Evolutionary conservation across 2,797 vertebrate species (phyloP).

Genomic region (Alauda arvensis): DNA sequence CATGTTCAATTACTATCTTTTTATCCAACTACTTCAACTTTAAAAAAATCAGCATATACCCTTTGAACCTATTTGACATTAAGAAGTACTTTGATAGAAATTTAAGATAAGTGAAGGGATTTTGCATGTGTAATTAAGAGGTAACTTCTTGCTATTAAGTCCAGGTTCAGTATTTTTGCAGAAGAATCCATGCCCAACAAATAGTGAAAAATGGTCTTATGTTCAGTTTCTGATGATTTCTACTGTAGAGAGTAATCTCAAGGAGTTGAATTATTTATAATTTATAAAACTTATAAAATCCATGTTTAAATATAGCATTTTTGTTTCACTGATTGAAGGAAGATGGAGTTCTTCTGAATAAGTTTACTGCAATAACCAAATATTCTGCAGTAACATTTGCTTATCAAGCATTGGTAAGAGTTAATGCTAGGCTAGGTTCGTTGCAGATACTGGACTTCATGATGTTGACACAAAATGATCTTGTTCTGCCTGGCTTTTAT

Average conservation of each 20-base stretch:
- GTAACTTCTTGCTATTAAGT: background rate
- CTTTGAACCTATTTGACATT: background rate
- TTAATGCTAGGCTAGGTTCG: background rate
- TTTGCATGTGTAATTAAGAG: background rate
- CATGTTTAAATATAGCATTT: background rate
- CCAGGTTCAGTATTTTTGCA: background rate
- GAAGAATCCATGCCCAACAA: background rate
- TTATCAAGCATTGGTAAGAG: background rate
- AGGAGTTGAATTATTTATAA: background rate
- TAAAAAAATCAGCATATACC: background rate
- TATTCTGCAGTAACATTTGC: background rate
- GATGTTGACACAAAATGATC: background rate
- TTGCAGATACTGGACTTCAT: background rate
- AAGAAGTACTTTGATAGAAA: background rate
- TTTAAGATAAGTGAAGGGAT: background rate
- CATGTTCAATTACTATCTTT: background rate
- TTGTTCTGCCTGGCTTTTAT: background rate
- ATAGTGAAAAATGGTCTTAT: background rate
- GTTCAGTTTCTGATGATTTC: background rate
- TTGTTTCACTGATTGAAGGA: background rate
- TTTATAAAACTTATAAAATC: too few relatives aligned
- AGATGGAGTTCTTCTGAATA: background rate
- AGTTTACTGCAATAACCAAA: background rate
- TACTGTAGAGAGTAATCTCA: background rate
- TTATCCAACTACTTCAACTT: background rate